Conservation (phyloP, 1,140 invertebrate genomes). For the Leguminivora glycinivorella region DNA sequence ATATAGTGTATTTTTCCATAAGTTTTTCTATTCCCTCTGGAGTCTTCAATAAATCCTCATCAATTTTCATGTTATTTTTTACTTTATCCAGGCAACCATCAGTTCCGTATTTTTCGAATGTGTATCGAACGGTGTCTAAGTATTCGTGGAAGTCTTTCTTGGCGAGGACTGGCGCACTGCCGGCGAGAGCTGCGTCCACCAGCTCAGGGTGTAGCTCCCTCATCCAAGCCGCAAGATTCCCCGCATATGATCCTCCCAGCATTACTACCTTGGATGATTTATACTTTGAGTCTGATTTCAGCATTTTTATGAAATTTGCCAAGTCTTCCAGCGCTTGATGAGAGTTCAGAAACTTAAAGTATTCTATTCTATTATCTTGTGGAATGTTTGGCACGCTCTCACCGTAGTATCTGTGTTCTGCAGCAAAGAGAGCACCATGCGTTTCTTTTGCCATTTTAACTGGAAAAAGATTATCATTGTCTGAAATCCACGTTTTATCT, state of each 20-base stretch:
- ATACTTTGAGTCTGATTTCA: conserved; percentile 61
- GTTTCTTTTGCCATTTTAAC: conserved; percentile 71
- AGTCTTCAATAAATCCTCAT: conserved; percentile 49
- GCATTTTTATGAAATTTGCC: conserved; percentile 82
- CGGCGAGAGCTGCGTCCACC: conserved; percentile 85
- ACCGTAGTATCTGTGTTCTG: conserved; percentile 92
- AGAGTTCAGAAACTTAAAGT: conserved; percentile 79
- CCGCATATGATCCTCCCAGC: conserved; percentile 89
- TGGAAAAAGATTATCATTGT: conserved; percentile 30
- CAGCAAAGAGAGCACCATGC: conserved; percentile 49
- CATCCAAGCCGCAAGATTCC: conserved; percentile 86
- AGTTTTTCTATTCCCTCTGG: conserved; percentile 49
- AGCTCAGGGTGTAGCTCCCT: conserved; percentile 88
- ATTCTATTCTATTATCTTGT: conserved; percentile 80
- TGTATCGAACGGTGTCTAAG: conserved; percentile 58
- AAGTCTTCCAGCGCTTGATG: conserved; percentile 87
- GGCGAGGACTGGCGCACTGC: conserved; percentile 86
- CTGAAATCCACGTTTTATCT: conserved; percentile 36
- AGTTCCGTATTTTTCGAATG: conserved; percentile 58
- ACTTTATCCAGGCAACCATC: conserved; percentile 48
- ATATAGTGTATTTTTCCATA: conserved; percentile 61
- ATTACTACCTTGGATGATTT: conserved; percentile 78
- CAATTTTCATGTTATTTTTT: conserved; percentile 47
- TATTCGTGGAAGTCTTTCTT: conserved; percentile 82
- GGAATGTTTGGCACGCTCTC: conserved; percentile 83